These are phyloP conservation scores for Mesodorylaimus sp. DNA, from an alignment of 2,888 invertebrate genomes.

Conservation along the genomic window DNA sequence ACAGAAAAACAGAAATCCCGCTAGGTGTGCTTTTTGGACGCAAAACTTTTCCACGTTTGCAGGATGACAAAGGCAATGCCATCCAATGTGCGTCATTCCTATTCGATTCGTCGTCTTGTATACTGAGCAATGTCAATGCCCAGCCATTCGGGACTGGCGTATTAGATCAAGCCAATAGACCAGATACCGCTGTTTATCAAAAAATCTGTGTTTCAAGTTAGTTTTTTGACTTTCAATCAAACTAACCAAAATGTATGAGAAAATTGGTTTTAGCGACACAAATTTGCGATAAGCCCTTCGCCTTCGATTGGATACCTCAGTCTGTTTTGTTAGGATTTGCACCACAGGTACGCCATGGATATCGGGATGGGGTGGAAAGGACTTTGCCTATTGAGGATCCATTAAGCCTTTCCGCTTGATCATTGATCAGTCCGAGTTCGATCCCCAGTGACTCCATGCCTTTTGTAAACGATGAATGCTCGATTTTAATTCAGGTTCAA, in stretches of 20 bases:
- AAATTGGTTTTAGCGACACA: slow-evolving; percentile 15
- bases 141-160: slow-evolving; percentile 6
- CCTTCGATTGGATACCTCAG: slow-evolving; percentile 25
- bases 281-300: slow-evolving; percentile 19
- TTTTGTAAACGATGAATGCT: too few species aligned
- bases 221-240: neutral
- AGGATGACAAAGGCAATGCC: slow-evolving; percentile 2
- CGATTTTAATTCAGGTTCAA: neutral
- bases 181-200: slow-evolving; percentile 19
- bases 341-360: slow-evolving; percentile 15
- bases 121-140: slow-evolving; percentile 1
- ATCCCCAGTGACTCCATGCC: too few species aligned
- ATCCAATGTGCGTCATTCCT: neutral
- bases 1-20: too few species aligned
- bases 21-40: too few species aligned
- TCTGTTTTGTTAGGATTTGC: slow-evolving; percentile 21
- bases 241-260: neutral
- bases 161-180: neutral
- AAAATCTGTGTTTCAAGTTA: slow-evolving; percentile 24
- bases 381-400: neutral
- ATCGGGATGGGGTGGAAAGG: neutral
- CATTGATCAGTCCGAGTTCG: neutral
- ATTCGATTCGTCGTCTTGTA: neutral
- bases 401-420: neutral
- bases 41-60: neutral